phyloP scores from a whole-genome alignment of 2,888 invertebrate genomes.

The Pyrrhosoma nymphula region DNA sequence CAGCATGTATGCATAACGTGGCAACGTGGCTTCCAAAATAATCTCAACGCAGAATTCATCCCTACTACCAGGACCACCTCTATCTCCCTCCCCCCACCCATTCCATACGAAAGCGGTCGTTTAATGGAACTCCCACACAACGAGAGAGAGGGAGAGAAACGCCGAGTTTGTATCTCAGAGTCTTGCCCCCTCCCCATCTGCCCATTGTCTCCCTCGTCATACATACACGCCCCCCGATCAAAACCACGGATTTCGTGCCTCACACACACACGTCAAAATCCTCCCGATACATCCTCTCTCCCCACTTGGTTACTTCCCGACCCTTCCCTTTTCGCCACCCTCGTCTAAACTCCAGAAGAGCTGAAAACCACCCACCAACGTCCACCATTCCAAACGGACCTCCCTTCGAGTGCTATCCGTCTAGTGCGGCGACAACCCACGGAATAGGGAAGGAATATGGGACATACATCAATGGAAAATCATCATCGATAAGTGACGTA shows the following conservation, averaged over 20 bases:
- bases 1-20: not conserved
- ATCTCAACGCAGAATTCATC: not conserved
- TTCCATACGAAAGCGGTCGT: not conserved
- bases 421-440: too few species aligned
- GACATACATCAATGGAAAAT: too few species aligned
- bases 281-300: not conserved
- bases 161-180: slow-evolving; percentile 15
- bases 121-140: slow-evolving; percentile 49
- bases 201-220: slow-evolving; percentile 22
- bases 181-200: not conserved
- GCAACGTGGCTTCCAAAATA: not conserved
- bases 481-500: too few species aligned
- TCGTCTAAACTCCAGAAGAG: not conserved
- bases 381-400: not conserved
- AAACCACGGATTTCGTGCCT: slow-evolving; percentile 17
- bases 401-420: not conserved
- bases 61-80: not conserved
- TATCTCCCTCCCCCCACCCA: not conserved
- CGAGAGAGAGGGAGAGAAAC: not conserved
- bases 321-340: not conserved
- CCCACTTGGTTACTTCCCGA: not conserved
- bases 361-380: not conserved
- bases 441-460: too few species aligned
- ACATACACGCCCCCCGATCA: slow-evolving; percentile 47
- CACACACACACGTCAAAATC: not conserved